phyloP scores from a whole-genome alignment of 1,140 invertebrate genomes.

The Nylanderia fulva region DNA sequence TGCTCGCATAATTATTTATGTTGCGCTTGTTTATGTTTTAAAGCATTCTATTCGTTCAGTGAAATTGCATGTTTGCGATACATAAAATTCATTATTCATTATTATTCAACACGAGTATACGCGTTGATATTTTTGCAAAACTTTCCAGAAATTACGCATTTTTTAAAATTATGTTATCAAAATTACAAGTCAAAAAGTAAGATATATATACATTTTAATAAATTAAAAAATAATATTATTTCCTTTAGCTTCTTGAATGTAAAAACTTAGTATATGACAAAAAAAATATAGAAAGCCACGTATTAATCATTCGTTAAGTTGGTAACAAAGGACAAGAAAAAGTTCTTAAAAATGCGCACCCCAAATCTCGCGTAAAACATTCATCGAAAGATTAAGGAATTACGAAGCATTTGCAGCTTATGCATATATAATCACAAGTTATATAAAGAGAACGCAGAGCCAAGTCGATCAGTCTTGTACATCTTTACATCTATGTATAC shows the following conservation, averaged over 20 bases:
- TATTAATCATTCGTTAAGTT: background rate
- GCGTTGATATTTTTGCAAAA: background rate
- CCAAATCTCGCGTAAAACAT: background rate
- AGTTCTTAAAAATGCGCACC: background rate
- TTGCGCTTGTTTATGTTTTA: background rate
- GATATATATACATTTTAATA: background rate
- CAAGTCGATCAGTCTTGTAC: constrained; percentile 47
- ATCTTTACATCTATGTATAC: constrained; percentile 43
- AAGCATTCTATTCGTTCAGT: background rate
- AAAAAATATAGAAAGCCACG: background rate
- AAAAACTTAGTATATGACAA: background rate
- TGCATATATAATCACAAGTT: constrained; percentile 11
- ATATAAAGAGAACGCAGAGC: background rate
- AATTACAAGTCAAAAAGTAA: background rate
- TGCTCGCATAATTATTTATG: constrained; percentile 27
- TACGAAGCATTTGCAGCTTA: background rate
- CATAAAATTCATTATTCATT: background rate
- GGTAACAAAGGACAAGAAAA: background rate
- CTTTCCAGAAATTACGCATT: background rate
- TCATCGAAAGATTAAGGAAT: background rate
- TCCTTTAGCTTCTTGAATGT: background rate
- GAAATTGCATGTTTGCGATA: background rate
- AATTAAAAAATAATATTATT: background rate
- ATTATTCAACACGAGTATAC: background rate
- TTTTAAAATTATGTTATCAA: background rate